These are phyloP conservation scores for Phymorhynchus buccinoides DNA, from an alignment of 1,140 invertebrate species.

Conservation along the genomic window DNA sequence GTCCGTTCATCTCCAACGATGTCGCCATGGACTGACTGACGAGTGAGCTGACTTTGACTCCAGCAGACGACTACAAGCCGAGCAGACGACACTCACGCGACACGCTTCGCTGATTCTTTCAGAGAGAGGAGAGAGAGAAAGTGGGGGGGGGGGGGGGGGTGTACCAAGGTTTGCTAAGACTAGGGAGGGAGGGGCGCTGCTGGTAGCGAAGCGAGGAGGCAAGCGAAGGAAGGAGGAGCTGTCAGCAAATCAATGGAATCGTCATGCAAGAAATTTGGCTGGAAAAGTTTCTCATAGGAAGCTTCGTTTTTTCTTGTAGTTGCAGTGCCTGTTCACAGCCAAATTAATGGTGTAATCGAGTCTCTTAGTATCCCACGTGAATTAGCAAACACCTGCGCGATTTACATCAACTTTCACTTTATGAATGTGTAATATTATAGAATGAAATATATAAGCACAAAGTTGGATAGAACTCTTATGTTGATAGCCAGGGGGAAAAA, in stretches of 20 bases:
- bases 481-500: no score
- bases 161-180: not conserved
- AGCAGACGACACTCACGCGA: not conserved
- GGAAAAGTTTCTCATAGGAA: no score
- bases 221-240: not conserved
- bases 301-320: no score
- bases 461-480: no score
- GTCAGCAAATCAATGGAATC: not conserved
- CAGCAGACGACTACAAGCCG: not conserved
- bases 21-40: constrained; percentile 54
- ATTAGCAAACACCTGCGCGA: no score
- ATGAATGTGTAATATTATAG: no score
- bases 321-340: no score
- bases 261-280: not conserved
- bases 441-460: no score
- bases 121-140: not conserved
- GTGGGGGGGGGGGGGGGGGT: not conserved
- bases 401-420: no score
- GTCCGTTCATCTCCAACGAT: constrained; percentile 61
- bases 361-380: no score
- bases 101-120: not conserved
- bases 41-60: not conserved
- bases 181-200: not conserved
- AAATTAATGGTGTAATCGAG: no score
- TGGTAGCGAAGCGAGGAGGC: not conserved